Evolutionary conservation across 2,888 invertebrate genomes (phyloP).

Genomic region (Microdon myrmicae): DNA sequence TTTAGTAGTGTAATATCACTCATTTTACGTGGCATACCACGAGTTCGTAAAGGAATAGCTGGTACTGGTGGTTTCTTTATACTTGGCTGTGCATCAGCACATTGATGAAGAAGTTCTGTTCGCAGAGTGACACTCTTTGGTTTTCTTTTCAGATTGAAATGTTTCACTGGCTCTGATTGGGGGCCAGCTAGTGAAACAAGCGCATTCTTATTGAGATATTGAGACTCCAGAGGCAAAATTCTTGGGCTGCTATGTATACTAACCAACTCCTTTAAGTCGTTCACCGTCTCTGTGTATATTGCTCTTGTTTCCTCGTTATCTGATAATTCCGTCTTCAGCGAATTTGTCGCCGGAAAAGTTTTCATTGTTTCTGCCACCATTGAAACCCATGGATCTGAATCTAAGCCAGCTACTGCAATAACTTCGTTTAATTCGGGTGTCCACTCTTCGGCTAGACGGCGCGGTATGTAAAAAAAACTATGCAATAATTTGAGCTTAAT

Average conservation of each 20-base stretch:
- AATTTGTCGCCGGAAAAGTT: conserved; percentile 89
- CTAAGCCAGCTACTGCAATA: conserved; percentile 89
- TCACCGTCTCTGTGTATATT: conserved; percentile 89
- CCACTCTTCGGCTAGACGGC: conserved; percentile 99
- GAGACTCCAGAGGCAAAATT: conserved; percentile 94
- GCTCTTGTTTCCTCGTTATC: conserved; percentile 90
- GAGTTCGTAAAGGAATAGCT: conserved; percentile 86
- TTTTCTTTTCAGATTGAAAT: conserved; percentile 92
- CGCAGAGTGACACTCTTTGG: conserved; percentile 93
- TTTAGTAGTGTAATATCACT: conserved; percentile 94
- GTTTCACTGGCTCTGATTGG: conserved; percentile 85
- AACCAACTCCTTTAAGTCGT: conserved; percentile 83
- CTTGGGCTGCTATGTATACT: conserved; percentile 86
- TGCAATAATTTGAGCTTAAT: conserved; percentile 96
- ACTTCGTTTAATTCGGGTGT: conserved; percentile 92
- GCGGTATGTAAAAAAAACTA: conserved; percentile 97
- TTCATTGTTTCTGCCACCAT: conserved; percentile 96
- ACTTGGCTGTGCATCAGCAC: conserved; percentile 87
- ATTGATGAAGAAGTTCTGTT: conserved; percentile 90
- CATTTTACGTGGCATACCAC: conserved; percentile 95
- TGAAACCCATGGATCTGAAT: conserved; percentile 96
- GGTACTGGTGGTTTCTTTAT: conserved; percentile 89
- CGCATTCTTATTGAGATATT: conserved; percentile 94
- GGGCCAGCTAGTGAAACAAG: conserved; percentile 86
- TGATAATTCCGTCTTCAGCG: conserved; percentile 87